Evolutionary conservation across 2,888 invertebrate genomes (phyloP).

Genomic region (Galeruca laticollis): DNA sequence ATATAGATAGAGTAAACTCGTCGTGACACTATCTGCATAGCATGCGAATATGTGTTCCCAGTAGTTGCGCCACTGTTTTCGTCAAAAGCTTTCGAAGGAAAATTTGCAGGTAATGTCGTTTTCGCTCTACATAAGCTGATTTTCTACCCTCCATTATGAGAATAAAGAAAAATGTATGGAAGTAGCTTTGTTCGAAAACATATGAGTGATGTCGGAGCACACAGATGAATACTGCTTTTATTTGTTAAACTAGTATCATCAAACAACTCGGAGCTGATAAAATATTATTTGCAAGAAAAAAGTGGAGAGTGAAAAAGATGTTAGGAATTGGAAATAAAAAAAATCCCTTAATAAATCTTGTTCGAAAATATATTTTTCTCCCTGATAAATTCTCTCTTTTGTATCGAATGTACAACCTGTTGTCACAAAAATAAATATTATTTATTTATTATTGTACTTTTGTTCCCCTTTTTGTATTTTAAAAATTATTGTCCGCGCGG

Average conservation of each 20-base stretch:
- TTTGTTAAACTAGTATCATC: conserved; percentile 3
- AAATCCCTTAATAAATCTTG: neutral
- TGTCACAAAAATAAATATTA: no score
- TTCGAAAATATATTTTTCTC: no score
- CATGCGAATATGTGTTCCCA: neutral
- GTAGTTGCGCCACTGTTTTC: conserved; percentile 14
- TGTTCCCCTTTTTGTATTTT: no score
- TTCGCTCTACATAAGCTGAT: conserved; percentile 31
- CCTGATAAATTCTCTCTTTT: no score
- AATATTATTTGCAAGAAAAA: neutral
- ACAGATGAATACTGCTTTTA: conserved; percentile 13
- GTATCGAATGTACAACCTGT: no score
- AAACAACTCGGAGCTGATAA: conserved; percentile 3
- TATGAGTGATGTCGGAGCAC: conserved; percentile 15
- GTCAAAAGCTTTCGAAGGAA: conserved; percentile 5
- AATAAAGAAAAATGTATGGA: conserved; percentile 26
- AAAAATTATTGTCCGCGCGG: no score
- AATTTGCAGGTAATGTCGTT: conserved; percentile 28
- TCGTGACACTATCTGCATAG: no score
- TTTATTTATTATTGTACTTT: no score
- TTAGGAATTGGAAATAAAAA: neutral
- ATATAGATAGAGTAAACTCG: no score
- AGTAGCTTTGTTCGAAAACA: conserved; percentile 26
- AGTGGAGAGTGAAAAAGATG: neutral
- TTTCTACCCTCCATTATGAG: conserved; percentile 33